phyloP scores from a whole-genome alignment of 1,140 invertebrate genomes.

The Trichonephila clavipes region DNA sequence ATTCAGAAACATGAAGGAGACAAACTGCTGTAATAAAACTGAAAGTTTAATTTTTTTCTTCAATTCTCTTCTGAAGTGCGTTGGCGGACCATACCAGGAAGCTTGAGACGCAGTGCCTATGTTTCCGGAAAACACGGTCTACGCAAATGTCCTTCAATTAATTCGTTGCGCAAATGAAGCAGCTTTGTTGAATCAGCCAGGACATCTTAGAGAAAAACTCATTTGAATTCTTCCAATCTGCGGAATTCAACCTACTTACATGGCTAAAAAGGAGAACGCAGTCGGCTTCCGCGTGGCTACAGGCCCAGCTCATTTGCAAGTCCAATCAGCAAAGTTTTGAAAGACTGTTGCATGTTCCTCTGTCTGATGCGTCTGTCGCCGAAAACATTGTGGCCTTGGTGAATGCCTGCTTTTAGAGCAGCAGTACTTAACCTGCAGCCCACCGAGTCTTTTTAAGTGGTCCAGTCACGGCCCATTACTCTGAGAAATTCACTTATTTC shows the following conservation, averaged over 20 bases:
- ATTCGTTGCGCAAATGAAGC: slow-evolving; percentile 46
- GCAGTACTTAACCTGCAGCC: too few species aligned
- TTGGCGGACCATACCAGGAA: not conserved
- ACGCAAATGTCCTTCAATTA: slow-evolving; percentile 46
- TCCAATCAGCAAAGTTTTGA: too few species aligned
- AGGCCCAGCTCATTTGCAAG: not conserved
- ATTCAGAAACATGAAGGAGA: too few species aligned
- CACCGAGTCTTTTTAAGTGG: too few species aligned
- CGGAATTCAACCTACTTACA: slow-evolving; percentile 60
- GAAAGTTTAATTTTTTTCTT: not conserved
- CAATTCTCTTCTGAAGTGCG: not conserved
- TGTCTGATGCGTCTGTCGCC: too few species aligned
- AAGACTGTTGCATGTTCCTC: too few species aligned
- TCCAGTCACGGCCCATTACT: too few species aligned
- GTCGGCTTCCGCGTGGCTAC: not conserved
- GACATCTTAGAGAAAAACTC: not conserved
- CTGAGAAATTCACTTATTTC: too few species aligned
- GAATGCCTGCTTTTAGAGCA: too few species aligned
- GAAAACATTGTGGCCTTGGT: too few species aligned
- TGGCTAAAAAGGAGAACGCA: not conserved
- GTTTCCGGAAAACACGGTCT: slow-evolving; percentile 47
- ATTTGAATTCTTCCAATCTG: slow-evolving; percentile 56
- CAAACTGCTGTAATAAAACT: not conserved
- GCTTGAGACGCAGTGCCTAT: not conserved
- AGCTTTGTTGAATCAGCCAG: slow-evolving; percentile 52